phyloP scores from a whole-genome alignment of 2,797 vertebrate species.

The Garrulus glandarius region DNA sequence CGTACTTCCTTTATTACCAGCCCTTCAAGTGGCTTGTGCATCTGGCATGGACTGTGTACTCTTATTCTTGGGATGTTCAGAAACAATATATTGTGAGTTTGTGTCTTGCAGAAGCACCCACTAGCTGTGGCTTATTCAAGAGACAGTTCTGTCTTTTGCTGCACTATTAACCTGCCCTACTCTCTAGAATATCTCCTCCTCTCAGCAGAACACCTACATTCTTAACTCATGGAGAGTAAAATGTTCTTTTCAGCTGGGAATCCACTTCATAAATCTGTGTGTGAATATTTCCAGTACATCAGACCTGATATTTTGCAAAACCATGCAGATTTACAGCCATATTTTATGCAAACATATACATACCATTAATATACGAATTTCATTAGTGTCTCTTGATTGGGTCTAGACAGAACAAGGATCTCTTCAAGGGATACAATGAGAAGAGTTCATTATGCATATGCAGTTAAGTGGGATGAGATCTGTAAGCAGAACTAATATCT shows the following conservation, averaged over 20 bases:
- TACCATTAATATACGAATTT: neutral
- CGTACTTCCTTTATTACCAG: neutral
- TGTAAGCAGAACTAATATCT: neutral
- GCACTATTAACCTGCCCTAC: neutral
- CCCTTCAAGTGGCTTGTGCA: neutral
- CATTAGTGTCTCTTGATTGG: constrained; percentile 9
- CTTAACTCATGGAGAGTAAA: neutral
- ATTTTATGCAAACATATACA: constrained; percentile 14
- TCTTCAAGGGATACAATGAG: neutral
- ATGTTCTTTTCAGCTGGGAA: neutral
- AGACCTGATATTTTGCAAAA: neutral
- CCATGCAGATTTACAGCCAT: neutral
- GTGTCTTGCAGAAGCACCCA: neutral
- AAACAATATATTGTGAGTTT: neutral
- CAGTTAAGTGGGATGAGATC: neutral
- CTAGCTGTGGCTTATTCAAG: neutral
- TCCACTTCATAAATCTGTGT: neutral
- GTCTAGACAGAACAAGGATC: constrained; percentile 48
- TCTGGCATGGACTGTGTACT: neutral
- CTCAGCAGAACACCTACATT: neutral
- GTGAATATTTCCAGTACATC: neutral
- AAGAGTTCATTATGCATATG: neutral
- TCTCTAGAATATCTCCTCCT: neutral
- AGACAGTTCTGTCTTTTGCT: neutral
- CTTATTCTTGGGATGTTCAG: neutral